Evolutionary conservation across 2,888 invertebrate genomes (phyloP).

Genomic region (Epirrita christyi): DNA sequence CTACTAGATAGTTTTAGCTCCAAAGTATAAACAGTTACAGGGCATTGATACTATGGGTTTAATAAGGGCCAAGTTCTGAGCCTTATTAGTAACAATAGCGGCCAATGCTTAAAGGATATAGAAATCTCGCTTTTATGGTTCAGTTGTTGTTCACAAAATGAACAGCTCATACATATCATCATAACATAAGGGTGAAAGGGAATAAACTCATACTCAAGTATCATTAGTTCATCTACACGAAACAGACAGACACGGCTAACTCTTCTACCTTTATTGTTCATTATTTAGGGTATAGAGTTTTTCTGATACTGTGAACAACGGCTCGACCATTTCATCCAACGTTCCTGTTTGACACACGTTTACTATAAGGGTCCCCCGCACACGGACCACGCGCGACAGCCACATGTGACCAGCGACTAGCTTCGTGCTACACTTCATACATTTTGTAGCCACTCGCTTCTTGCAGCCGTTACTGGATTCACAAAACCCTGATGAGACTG

Average conservation of each 20-base stretch:
- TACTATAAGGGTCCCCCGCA: no score
- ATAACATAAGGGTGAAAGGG: no score
- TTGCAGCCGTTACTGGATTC: no score
- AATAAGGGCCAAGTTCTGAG: no score
- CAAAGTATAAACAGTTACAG: no score
- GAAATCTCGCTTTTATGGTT: neutral
- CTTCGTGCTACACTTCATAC: no score
- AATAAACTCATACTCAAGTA: no score
- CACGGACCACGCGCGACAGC: no score
- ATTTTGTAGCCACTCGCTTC: no score
- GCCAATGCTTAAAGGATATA: neutral
- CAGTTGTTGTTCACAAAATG: slow-evolving; percentile 8
- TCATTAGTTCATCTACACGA: no score
- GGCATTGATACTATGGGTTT: neutral
- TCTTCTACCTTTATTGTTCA: neutral
- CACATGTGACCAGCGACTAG: no score
- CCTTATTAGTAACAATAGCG: neutral
- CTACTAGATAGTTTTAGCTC: neutral
- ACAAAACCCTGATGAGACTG: no score
- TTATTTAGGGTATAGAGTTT: neutral
- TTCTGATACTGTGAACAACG: slow-evolving; percentile 5
- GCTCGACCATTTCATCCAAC: slow-evolving; percentile 6
- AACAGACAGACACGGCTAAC: neutral
- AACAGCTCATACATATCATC: neutral
- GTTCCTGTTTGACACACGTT: neutral